A percentile compares a stretch with the other conserved stretches of the same genome.
These are phyloP conservation scores for Plectrocnemia conspersa DNA, from an alignment of 1,140 invertebrate species.

Conservation along the genomic window DNA sequence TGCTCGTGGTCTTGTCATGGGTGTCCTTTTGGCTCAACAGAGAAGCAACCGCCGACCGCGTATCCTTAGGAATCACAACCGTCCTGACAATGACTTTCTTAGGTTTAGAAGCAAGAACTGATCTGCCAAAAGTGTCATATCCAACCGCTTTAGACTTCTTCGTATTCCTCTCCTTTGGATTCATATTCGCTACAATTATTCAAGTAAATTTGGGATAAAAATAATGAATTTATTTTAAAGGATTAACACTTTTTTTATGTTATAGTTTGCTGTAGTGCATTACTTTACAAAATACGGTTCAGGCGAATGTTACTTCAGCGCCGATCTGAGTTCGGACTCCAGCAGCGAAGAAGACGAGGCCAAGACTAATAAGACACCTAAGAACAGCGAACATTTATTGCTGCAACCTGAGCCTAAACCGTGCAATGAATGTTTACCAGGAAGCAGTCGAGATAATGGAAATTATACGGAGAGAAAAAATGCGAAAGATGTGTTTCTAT, in stretches of 20 bases:
- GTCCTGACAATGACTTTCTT: conserved; percentile 86
- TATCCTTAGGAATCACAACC: conserved; percentile 80
- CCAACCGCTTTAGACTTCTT: conserved; percentile 84
- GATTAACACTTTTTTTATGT: background rate
- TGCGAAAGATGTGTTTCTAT: conserved; percentile 29
- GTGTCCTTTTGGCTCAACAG: conserved; percentile 88
- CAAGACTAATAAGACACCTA: conserved; percentile 35
- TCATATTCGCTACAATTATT: conserved; percentile 83
- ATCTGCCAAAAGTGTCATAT: conserved; percentile 82
- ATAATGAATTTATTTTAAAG: conserved; percentile 24
- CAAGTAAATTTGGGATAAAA: conserved; percentile 48
- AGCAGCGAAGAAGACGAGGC: conserved; percentile 57
- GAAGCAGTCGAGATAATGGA: conserved; percentile 18
- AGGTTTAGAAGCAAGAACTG: conserved; percentile 77
- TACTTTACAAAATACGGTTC: conserved; percentile 87
- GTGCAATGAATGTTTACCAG: conserved; percentile 29
- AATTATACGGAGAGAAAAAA: conserved; percentile 33
- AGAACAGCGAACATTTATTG: conserved; percentile 27
- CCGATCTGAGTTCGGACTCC: conserved; percentile 58
- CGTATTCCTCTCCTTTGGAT: conserved; percentile 80
- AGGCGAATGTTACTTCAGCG: conserved; percentile 75
- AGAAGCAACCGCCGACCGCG: conserved; percentile 82
- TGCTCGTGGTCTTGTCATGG: conserved; percentile 84
- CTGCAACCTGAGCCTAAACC: conserved; percentile 34
- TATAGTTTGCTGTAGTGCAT: conserved; percentile 78